Base-by-base conservation (phyloP, 2,888 invertebrate genomes). In the Gandaritis pyraliata region DNA sequence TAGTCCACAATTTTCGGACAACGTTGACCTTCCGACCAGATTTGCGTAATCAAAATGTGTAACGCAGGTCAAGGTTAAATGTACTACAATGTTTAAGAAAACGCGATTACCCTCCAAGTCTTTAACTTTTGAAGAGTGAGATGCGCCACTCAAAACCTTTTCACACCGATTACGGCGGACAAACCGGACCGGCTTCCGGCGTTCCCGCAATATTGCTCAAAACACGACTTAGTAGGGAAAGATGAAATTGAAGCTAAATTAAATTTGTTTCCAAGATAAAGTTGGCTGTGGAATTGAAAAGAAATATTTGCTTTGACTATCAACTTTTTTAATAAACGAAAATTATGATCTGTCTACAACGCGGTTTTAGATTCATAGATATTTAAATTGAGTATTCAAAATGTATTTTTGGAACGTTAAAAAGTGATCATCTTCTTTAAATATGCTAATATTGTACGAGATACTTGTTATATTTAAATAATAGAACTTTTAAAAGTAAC, bases 211-310 rank as follows among this genome's bases (percentile, higher is more conserved):
- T 70, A 71, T 74, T 73, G 72, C 68, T 62, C 60, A 71, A 70
- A 75, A 76, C 71, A 69, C 65, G 64, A 68, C 71, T 70, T 75
- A 70, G 23, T 23, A 23, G 69, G 66, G 65, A 68, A 71, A 72
- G 71, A 72, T 69, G 69, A 71, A 73, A 77, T 70, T 71, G 74
- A 63, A 62, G 68, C 63, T 66, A 72, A 80, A 82, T 77, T 75
- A 72, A 72, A 77, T 79, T 77, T 75, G 69, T 71, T 70, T 64
- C 63, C 62, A 65, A 59, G 64, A 71, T 72, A 57, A 69, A 70
- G 66, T 45, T 46, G 50, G 43, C 50, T 30, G 47, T 59, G 49
- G 61, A 73, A 70, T 66, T 61, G 58, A 67, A 71, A 65, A 66
- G 55, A 69, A 66, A 69, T 69, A 67, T 67, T 69, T 60, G 64